These are phyloP conservation scores for Rhabditoides inermis DNA, from an alignment of 2,888 invertebrate genomes.

Conservation along the genomic window DNA sequence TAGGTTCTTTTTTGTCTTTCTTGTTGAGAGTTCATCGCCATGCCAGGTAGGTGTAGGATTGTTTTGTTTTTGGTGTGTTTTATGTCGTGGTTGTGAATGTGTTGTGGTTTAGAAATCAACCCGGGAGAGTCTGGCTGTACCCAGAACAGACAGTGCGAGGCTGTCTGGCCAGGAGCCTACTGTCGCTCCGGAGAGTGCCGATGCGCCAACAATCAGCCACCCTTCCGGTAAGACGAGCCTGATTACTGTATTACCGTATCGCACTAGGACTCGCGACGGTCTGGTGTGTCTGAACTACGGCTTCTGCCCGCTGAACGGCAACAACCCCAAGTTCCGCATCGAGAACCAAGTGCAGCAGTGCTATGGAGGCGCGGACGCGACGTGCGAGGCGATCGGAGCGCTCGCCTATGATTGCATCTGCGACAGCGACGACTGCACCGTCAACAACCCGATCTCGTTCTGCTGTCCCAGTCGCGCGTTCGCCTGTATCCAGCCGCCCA, in stretches of 20 bases:
- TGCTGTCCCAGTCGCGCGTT: slow-evolving; percentile 51
- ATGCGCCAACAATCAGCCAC: slow-evolving; percentile 51
- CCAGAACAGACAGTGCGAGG: slow-evolving; percentile 49
- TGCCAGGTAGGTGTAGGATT: no score
- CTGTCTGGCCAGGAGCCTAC: slow-evolving; percentile 50
- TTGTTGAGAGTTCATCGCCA: no score
- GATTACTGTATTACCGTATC: not conserved
- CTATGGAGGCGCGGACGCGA: slow-evolving; percentile 49
- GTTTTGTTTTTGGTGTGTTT: no score
- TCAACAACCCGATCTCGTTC: slow-evolving; percentile 50
- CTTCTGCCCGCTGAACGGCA: slow-evolving; percentile 51
- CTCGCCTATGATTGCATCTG: slow-evolving; percentile 51
- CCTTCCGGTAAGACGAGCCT: no score
- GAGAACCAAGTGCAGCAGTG: slow-evolving; percentile 51
- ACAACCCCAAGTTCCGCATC: slow-evolving; percentile 51
- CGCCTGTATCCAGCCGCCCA: slow-evolving; percentile 50
- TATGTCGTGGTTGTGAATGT: not conserved
- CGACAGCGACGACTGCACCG: slow-evolving; percentile 49
- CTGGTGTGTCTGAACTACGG: slow-evolving; percentile 50
- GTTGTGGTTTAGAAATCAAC: slow-evolving; percentile 42
- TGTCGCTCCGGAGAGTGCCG: slow-evolving; percentile 49
- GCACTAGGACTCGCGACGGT: slow-evolving; percentile 10
- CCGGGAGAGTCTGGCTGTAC: slow-evolving; percentile 51
- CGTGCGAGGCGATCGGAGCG: slow-evolving; percentile 51
- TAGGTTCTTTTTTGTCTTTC: no score